A percentile compares a stretch with the other conserved stretches of the same genome.
Conservation (phyloP, 1,140 invertebrate species). For the Pectinophora gossypiella region DNA sequence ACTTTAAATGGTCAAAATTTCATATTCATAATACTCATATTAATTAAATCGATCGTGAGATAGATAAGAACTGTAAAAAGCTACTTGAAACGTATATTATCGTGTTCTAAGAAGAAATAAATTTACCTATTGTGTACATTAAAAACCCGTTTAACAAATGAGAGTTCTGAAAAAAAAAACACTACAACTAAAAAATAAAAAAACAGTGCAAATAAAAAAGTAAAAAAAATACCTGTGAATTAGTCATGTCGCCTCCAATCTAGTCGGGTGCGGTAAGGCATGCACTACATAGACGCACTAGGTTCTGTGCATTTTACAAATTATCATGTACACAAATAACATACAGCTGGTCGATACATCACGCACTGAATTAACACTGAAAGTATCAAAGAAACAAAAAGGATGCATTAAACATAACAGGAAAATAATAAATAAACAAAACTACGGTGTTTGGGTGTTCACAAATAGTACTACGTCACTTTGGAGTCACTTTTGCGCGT, state of each 20-base stretch:
- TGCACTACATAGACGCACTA: slow-evolving; percentile 69
- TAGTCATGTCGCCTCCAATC: slow-evolving; percentile 62
- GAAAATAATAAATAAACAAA: slow-evolving; percentile 31
- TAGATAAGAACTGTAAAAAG: no score
- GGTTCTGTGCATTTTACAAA: slow-evolving; percentile 65
- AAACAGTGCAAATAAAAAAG: slow-evolving; percentile 24
- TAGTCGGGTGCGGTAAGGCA: slow-evolving; percentile 60
- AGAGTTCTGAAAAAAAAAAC: no score
- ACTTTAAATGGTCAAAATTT: no score
- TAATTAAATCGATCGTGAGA: no score
- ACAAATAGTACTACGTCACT: slow-evolving; percentile 11
- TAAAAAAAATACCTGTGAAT: slow-evolving; percentile 65
- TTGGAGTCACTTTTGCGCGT: slow-evolving; percentile 25
- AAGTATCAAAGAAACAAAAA: slow-evolving; percentile 61
- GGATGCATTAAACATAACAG: slow-evolving; percentile 45
- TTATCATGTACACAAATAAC: slow-evolving; percentile 57
- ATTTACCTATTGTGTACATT: no score
- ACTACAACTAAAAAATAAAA: slow-evolving; percentile 12
- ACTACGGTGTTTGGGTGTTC: not conserved
- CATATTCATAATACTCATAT: no score
- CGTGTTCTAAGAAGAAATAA: no score
- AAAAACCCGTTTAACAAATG: no score
- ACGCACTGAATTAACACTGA: slow-evolving; percentile 68
- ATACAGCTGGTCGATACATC: slow-evolving; percentile 61
- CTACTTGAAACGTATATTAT: no score